Evolutionary conservation across 2,888 invertebrate species (phyloP), one percentile per base, ranked within the genome.

Genomic region (Phyllotreta cruciferae): DNA sequence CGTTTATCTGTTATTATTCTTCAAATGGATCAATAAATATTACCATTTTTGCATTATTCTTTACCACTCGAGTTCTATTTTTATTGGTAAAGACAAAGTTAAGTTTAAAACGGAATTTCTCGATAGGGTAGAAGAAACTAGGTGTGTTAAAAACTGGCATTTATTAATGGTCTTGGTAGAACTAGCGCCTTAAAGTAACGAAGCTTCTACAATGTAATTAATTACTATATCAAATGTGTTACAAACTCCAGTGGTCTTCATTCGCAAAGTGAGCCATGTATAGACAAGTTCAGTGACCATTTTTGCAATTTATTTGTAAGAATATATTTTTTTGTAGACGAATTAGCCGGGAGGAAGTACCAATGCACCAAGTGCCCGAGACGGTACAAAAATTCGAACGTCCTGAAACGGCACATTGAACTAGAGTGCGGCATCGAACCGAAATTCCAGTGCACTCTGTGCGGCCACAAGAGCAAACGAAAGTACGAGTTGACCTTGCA

Each of bases 381-480:
- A 71, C 79, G 79, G 44, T 87, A 87, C 74, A 84, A 85, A 47
- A 85, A 86, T 78, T 82, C 85, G 66, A 83, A 85, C 70, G 86
- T 86, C 72, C 80, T 87, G 70, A 82, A 83, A 63, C 82, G 86
- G 9, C 87, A 88, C 71, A 73, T 85, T 68, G 83, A 83, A 62
- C 83, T 84, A 70, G 87, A 88, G 71, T 87, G 87, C 70, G 86
- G 87, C 47, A 83, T 84, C 64, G 82, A 82, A 68, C 86, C 87
- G 0, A 83, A 83, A 49, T 85, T 85, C 70, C 80, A 80, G 62
- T 87, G 87, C 68, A 80, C 81, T 0, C 81, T 84, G 69, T 87
- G 73, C 44, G 72, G 71, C 3, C 87, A 87, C 71, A 86, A 85
- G 58, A 83, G 73, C 60, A 75, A 75, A 63, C 69, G 78, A 64